These are phyloP conservation scores for Hemibagrus guttatus DNA, from an alignment of 2,797 vertebrate genomes.

Conservation along the genomic window DNA sequence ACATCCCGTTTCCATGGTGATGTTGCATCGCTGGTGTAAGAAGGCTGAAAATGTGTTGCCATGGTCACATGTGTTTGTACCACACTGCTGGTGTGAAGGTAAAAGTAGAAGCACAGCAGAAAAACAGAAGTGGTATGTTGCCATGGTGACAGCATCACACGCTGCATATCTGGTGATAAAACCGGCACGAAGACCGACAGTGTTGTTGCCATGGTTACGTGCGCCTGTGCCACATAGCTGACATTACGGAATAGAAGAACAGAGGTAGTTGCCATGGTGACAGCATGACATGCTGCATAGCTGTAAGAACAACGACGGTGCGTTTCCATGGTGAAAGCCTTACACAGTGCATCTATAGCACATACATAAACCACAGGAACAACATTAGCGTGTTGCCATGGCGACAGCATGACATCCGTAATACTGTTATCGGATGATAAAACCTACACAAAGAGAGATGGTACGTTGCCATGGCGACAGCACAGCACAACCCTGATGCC, in stretches of 20 bases:
- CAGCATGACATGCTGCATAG: not conserved
- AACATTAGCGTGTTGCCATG: not conserved
- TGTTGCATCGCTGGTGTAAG: no score
- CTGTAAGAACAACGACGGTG: not conserved
- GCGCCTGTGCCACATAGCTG: no score
- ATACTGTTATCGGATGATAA: not conserved
- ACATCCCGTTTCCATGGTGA: no score
- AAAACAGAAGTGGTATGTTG: not conserved
- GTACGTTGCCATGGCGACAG: not conserved
- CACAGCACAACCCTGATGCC: not conserved
- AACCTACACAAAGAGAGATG: not conserved
- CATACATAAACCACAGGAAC: no score
- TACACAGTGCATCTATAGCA: not conserved
- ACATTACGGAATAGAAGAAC: not conserved
- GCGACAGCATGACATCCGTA: not conserved
- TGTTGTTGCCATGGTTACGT: not conserved
- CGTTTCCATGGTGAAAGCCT: not conserved
- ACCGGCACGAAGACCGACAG: no score
- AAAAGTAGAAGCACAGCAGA: not conserved
- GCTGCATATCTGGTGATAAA: not conserved
- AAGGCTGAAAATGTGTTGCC: not conserved
- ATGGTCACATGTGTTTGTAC: not conserved
- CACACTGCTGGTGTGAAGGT: not conserved
- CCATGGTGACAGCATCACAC: not conserved
- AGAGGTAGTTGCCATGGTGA: not conserved